A percentile compares a stretch with the other conserved stretches of the same genome.
Evolutionary conservation across 2,797 vertebrate species (phyloP).

Genomic region (Acanthornis magna): DNA sequence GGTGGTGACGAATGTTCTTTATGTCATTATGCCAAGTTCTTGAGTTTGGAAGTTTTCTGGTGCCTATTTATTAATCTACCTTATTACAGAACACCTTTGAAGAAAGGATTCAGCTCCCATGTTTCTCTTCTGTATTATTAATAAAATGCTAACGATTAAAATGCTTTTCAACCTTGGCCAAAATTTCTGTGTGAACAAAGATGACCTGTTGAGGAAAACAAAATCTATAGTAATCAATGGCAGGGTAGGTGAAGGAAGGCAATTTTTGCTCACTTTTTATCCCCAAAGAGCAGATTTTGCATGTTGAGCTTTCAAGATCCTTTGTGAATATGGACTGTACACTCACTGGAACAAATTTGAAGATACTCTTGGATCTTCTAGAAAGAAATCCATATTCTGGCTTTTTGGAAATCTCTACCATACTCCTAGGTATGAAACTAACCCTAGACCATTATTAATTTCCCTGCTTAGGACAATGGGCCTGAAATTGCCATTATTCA

Average conservation of each 20-base stretch:
- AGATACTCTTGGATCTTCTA: neutral
- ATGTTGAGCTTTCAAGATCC: neutral
- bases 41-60: neutral
- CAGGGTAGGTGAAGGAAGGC: neutral
- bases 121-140: neutral
- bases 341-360: neutral
- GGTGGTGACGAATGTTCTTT: neutral
- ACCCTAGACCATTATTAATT: neutral
- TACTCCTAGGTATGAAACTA: neutral
- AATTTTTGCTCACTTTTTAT: neutral
- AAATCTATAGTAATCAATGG: neutral
- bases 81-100: neutral
- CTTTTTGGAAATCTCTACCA: neutral
- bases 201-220: neutral
- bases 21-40: neutral
- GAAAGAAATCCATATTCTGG: neutral
- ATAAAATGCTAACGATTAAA: neutral
- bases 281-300: neutral
- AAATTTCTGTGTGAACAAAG: neutral
- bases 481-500: slow-evolving; percentile 15
- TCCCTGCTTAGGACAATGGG: neutral
- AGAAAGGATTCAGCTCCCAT: neutral
- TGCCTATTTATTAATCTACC: neutral
- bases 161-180: neutral
- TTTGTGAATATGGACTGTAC: neutral